Evolutionary conservation across 1,140 invertebrate species (phyloP).

Genomic region (Tetraneura akinire): DNA sequence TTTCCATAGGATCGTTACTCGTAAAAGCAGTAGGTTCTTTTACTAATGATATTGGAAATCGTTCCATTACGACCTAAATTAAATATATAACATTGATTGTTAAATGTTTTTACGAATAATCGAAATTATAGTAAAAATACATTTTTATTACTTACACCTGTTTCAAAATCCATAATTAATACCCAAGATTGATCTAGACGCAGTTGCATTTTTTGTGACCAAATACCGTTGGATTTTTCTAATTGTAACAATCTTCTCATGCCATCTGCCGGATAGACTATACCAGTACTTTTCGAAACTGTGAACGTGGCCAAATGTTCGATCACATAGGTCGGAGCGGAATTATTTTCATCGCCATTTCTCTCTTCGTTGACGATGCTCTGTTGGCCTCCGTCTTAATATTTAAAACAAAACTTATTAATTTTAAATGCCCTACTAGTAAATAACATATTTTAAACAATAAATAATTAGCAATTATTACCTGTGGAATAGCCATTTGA

Average conservation of each 20-base stretch:
- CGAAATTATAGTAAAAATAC: not conserved
- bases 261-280: slow-evolving; percentile 89
- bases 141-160: slow-evolving; percentile 71
- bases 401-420: slow-evolving; percentile 17
- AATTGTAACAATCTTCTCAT: slow-evolving; percentile 91
- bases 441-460: not conserved
- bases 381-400: slow-evolving; percentile 51
- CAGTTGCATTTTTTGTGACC: slow-evolving; percentile 97
- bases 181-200: slow-evolving; percentile 84
- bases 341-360: slow-evolving; percentile 60
- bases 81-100: slow-evolving; percentile 46
- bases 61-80: slow-evolving; percentile 88
- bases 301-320: slow-evolving; percentile 98
- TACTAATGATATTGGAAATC: slow-evolving; percentile 88
- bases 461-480: slow-evolving; percentile 30
- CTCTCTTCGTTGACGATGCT: slow-evolving; percentile 29
- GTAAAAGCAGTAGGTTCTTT: slow-evolving; percentile 95
- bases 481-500: slow-evolving; percentile 56
- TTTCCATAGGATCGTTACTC: slow-evolving; percentile 92
- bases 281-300: slow-evolving; percentile 83
- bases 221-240: slow-evolving; percentile 97
- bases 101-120: not conserved
- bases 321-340: slow-evolving; percentile 75
- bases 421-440: not conserved
- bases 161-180: slow-evolving; percentile 94